phyloP scores from a whole-genome alignment of 2,888 invertebrate genomes.

The Caprella mutica region DNA sequence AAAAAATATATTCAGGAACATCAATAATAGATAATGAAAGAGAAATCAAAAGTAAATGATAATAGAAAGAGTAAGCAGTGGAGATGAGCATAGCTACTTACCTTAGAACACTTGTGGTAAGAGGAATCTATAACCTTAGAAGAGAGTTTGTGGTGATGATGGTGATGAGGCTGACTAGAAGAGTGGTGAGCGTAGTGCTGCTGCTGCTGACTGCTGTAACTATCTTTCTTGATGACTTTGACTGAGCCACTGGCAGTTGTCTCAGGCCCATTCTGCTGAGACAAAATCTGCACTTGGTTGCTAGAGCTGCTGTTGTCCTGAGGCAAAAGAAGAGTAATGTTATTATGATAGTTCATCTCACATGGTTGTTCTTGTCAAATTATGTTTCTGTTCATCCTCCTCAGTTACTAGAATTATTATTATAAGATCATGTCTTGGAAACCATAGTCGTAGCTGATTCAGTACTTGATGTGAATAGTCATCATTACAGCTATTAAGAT shows the following conservation, averaged over 20 bases:
- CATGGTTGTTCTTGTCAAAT: too few relatives aligned
- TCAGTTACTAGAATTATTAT: slow-evolving; percentile 4
- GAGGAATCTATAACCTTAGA: slow-evolving; percentile 32
- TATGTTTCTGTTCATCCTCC: too few relatives aligned
- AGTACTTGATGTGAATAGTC: too few relatives aligned
- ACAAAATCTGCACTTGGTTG: not conserved
- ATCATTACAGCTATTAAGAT: too few relatives aligned
- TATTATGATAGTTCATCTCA: too few relatives aligned
- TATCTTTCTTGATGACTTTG: too few relatives aligned
- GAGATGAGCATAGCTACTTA: not conserved
- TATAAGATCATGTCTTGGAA: too few relatives aligned
- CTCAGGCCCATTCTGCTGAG: not conserved
- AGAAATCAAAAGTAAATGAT: not conserved
- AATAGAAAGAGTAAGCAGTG: not conserved
- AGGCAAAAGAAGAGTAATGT: not conserved
- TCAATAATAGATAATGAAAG: not conserved
- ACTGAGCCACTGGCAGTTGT: too few relatives aligned
- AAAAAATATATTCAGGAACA: not conserved
- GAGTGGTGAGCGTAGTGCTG: slow-evolving; percentile 19
- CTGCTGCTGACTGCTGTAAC: slow-evolving; percentile 12
- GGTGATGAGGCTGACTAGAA: slow-evolving; percentile 7
- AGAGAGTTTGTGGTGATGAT: slow-evolving; percentile 28
- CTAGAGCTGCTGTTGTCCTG: not conserved
- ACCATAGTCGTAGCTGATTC: too few relatives aligned
- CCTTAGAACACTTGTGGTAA: slow-evolving; percentile 34